Evolutionary conservation across 2,888 invertebrate species (phyloP).

Genomic region (Cephonodes hylas): DNA sequence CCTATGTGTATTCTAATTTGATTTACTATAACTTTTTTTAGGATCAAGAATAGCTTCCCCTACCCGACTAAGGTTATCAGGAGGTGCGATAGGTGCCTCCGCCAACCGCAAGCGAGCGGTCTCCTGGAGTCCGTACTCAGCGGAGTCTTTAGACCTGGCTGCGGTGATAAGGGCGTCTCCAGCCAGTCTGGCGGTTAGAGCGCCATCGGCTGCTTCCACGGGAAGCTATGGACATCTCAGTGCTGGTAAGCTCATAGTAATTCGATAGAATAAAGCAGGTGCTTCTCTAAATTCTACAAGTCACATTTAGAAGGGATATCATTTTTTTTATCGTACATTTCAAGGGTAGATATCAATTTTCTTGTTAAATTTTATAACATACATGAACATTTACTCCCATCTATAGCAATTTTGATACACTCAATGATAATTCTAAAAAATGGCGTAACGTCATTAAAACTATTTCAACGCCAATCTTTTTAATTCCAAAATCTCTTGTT

Average conservation of each 20-base stretch:
- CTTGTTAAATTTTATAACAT: too few species aligned
- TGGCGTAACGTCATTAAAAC: too few species aligned
- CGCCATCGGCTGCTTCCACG: slow-evolving; percentile 89
- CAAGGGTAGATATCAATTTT: too few species aligned
- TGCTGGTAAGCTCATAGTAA: slow-evolving; percentile 83
- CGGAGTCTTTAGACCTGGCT: slow-evolving; percentile 94
- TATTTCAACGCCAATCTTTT: too few species aligned
- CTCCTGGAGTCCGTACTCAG: slow-evolving; percentile 97
- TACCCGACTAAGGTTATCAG: slow-evolving; percentile 69
- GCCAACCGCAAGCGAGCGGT: slow-evolving; percentile 94
- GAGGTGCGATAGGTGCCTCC: slow-evolving; percentile 71
- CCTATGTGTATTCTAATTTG: too few species aligned
- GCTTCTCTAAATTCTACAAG: too few species aligned
- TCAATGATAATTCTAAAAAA: too few species aligned
- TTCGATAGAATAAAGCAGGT: slow-evolving; percentile 1
- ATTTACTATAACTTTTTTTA: too few species aligned
- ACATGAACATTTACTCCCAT: too few species aligned
- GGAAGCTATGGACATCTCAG: slow-evolving; percentile 98
- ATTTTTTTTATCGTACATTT: too few species aligned
- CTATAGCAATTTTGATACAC: too few species aligned
- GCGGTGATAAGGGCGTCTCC: slow-evolving; percentile 98
- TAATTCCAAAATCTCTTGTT: too few species aligned
- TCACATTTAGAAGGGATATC: slow-evolving; percentile 19
- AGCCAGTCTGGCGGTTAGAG: slow-evolving; percentile 93
- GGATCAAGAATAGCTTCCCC: slow-evolving; percentile 77